Conservation (phyloP, 1,140 invertebrate genomes). For the Heliconius melpomene region DNA sequence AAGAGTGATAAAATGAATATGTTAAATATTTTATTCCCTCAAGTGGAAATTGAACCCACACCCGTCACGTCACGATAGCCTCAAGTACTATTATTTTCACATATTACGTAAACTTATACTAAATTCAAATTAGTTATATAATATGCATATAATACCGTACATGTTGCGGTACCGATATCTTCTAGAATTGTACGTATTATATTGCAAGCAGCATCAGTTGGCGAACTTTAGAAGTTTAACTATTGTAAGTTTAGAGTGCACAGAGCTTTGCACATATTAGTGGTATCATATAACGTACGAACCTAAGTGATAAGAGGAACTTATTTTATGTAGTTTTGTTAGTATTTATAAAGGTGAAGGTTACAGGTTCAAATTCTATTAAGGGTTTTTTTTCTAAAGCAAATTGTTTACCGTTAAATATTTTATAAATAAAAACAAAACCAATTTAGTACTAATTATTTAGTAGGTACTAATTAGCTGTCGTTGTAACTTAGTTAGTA, state of each 20-base stretch:
- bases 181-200: constrained; percentile 6
- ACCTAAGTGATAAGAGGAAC: neutral
- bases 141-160: neutral
- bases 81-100: neutral
- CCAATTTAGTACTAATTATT: no score
- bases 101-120: neutral
- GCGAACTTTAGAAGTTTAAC: constrained; percentile 11
- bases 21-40: no score
- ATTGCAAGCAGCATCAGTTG: neutral
- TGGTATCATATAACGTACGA: neutral
- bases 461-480: no score
- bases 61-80: neutral
- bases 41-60: no score
- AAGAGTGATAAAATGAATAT: no score
- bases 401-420: no score
- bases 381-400: no score
- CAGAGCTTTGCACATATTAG: constrained; percentile 3
- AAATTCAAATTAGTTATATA: neutral
- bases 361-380: neutral
- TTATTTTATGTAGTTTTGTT: neutral
- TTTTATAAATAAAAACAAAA: no score
- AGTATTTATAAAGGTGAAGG: neutral
- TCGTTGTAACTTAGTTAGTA: no score
- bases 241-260: constrained; percentile 7
- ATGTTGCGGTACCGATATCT: constrained; percentile 6